Conservation (phyloP, 2,113 vertebrate genomes). For the Baryphthengus martii region DNA sequence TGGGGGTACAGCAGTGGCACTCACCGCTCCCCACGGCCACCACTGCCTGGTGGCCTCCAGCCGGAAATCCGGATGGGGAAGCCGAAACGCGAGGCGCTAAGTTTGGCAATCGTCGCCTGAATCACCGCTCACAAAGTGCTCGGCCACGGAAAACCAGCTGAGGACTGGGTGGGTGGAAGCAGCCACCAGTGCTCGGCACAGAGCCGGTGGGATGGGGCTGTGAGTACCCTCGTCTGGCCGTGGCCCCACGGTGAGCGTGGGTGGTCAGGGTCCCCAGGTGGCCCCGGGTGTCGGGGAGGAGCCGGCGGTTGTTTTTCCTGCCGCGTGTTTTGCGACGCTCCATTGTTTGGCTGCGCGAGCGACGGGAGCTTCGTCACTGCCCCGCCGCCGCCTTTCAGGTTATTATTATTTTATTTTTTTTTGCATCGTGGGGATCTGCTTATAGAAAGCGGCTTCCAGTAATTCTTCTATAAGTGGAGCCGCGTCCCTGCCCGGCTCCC, state of each 20-base stretch:
- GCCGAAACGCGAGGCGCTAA: neutral
- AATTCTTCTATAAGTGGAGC: conserved; percentile 87
- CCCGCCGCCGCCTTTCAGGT: conserved; percentile 31
- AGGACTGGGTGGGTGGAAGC: neutral
- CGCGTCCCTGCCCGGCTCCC: conserved; percentile 58
- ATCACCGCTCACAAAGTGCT: neutral
- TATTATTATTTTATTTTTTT: neutral
- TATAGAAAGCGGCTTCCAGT: conserved; percentile 90
- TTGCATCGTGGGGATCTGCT: conserved; percentile 76
- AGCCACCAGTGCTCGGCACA: rapidly evolving
- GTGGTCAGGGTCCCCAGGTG: conserved; percentile 18
- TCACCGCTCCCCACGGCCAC: rapidly evolving
- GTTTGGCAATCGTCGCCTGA: neutral
- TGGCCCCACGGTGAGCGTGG: neutral
- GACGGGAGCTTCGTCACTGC: conserved; percentile 62
- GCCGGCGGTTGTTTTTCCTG: conserved; percentile 79
- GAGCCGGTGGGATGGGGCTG: rapidly evolving
- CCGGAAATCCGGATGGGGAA: neutral
- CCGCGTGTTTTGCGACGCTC: conserved; percentile 77
- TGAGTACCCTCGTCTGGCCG: neutral
- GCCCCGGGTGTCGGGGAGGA: conserved; percentile 4
- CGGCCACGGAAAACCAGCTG: neutral
- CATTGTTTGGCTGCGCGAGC: conserved; percentile 77
- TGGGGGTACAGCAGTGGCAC: neutral
- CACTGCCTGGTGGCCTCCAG: neutral